Evolutionary conservation across 2,113 vertebrate genomes (phyloP).

Genomic region (Beaufortia kweichowensis): DNA sequence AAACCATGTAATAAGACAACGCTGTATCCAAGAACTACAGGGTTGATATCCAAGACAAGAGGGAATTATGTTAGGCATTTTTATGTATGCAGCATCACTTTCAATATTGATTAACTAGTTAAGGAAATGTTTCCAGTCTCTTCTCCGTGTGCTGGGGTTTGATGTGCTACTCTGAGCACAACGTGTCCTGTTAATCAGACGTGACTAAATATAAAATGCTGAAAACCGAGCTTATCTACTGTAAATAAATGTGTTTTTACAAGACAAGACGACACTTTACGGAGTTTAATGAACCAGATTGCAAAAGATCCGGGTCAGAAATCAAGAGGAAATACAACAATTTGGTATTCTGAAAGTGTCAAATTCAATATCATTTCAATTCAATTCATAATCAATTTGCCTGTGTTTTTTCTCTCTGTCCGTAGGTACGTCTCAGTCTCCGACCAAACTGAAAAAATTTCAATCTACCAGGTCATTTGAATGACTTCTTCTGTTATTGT

Average conservation of each 20-base stretch:
- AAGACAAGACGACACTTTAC: not conserved
- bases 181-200: not conserved
- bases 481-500: no score
- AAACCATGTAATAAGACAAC: constrained; percentile 3
- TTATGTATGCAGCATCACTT: constrained; percentile 24
- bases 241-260: not conserved
- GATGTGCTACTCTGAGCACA: not conserved
- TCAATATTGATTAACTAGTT: constrained; percentile 25
- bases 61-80: constrained; percentile 6
- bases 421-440: no score
- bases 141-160: not conserved
- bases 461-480: not conserved
- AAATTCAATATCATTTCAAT: no score
- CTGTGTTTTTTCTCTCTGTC: no score
- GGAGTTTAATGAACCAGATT: not conserved
- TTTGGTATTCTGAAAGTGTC: not conserved
- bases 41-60: constrained; percentile 9
- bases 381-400: no score
- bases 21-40: constrained; percentile 5
- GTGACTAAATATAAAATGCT: constrained; percentile 4
- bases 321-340: not conserved
- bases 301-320: not conserved
- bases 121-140: not conserved
- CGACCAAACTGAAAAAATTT: no score
- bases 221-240: not conserved